Percentiles rank a stretch among this genome's conserved stretches.
These are phyloP conservation scores for Hipposideros armiger DNA, from an alignment of 2,113 vertebrate species.

Conservation along the genomic window DNA sequence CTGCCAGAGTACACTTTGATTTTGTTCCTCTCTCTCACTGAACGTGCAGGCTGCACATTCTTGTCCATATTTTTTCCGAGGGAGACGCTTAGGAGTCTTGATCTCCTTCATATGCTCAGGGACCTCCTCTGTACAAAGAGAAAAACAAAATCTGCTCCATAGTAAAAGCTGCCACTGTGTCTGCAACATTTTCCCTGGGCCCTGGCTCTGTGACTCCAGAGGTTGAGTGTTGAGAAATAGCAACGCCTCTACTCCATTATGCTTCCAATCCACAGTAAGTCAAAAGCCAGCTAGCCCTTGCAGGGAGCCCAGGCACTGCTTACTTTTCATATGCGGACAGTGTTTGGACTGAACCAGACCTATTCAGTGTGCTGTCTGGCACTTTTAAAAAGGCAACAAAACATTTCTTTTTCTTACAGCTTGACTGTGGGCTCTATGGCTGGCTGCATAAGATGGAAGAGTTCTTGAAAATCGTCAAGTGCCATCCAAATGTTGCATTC, in stretches of 20 bases:
- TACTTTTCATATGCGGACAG: background rate
- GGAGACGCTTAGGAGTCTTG: background rate
- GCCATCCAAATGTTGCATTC: background rate
- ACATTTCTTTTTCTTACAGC: background rate
- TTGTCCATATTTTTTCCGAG: background rate
- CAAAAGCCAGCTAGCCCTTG: background rate
- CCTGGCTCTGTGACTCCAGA: background rate
- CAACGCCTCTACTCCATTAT: accelerated
- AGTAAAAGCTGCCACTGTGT: accelerated
- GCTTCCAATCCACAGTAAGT: background rate
- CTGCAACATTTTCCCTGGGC: accelerated
- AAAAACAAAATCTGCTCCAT: background rate
- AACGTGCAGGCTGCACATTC: background rate
- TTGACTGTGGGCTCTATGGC: background rate
- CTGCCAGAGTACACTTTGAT: background rate
- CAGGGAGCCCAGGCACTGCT: background rate
- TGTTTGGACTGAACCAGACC: background rate
- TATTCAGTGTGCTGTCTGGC: background rate
- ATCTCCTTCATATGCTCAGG: background rate
- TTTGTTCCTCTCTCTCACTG: background rate
- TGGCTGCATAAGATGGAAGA: background rate
- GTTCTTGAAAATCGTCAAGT: background rate
- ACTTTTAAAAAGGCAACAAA: background rate
- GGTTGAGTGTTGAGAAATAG: background rate
- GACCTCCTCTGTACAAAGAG: background rate